These are phyloP conservation scores for Plectus sambesii DNA, from an alignment of 1,140 invertebrate species.

Conservation along the genomic window DNA sequence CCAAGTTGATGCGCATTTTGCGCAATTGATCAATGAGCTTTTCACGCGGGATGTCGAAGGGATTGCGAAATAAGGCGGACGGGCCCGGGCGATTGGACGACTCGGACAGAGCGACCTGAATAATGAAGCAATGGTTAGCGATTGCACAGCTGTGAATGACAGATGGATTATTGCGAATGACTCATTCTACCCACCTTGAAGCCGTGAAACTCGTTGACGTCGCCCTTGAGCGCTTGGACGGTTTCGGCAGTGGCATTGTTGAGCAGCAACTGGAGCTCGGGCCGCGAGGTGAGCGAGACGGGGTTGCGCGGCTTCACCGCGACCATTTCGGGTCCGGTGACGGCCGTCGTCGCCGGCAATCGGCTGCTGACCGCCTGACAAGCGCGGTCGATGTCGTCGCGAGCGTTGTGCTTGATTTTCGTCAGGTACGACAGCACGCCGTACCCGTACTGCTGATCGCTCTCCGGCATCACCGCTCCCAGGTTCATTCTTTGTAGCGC, in stretches of 20 bases:
- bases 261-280: slow-evolving; percentile 29
- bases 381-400: slow-evolving; percentile 21
- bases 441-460: slow-evolving; percentile 79
- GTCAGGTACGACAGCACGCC: slow-evolving; percentile 86
- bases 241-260: slow-evolving; percentile 1
- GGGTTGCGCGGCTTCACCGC: slow-evolving; percentile 57
- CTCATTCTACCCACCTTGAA: neutral
- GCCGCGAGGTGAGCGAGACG: too few species aligned
- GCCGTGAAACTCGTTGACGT: neutral
- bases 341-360: slow-evolving; percentile 63
- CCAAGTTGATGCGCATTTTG: slow-evolving; percentile 83
- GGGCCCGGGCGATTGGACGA: slow-evolving; percentile 15
- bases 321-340: slow-evolving; percentile 56
- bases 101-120: too few species aligned
- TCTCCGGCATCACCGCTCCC: slow-evolving; percentile 67
- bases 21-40: slow-evolving; percentile 80
- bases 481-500: slow-evolving; percentile 80
- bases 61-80: slow-evolving; percentile 71
- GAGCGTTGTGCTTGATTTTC: slow-evolving; percentile 68
- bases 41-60: slow-evolving; percentile 81
- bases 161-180: too few species aligned
- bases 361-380: slow-evolving; percentile 77
- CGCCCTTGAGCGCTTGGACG: slow-evolving; percentile 3
- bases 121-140: too few species aligned
- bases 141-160: too few species aligned